Evolutionary conservation across 2,113 vertebrate genomes (phyloP).

Genomic region (Hepsetus odoe): DNA sequence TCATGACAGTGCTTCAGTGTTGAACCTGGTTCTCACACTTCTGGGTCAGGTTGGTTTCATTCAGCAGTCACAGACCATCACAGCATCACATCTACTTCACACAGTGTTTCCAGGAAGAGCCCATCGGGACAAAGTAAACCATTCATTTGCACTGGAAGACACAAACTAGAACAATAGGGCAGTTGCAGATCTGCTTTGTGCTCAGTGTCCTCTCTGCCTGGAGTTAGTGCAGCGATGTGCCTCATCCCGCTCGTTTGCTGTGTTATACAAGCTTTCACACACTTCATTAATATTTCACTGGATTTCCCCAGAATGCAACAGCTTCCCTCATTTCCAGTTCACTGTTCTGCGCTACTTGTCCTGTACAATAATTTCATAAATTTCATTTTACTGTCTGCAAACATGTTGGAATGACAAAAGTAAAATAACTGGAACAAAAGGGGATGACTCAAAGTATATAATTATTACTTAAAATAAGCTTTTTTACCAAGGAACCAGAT

Average conservation of each 20-base stretch:
- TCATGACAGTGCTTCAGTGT: constrained; percentile 15
- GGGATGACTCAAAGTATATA: no score
- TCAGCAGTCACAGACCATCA: constrained; percentile 1
- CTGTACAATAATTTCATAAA: no score
- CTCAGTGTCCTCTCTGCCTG: not conserved
- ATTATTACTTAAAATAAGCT: no score
- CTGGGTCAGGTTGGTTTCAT: constrained; percentile 14
- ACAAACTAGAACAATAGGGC: not conserved
- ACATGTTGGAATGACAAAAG: no score
- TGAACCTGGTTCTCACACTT: not conserved
- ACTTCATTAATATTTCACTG: constrained; percentile 48
- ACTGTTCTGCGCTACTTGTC: constrained; percentile 12
- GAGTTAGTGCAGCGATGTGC: constrained; percentile 8
- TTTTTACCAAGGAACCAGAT: no score
- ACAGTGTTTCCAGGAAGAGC: not conserved
- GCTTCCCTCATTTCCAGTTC: constrained; percentile 1
- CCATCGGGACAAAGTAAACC: not conserved
- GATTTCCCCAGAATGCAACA: constrained; percentile 18
- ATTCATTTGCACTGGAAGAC: not conserved
- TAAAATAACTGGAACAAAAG: no score
- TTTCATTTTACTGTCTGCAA: no score
- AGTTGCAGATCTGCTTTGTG: not conserved
- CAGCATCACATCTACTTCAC: not conserved
- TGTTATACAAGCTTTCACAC: constrained; percentile 29
- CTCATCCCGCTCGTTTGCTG: constrained; percentile 3